A percentile compares a stretch with the other conserved stretches of the same genome.
phyloP scores from a whole-genome alignment of 2,113 vertebrate genomes.

The Brachyistius frenatus region DNA sequence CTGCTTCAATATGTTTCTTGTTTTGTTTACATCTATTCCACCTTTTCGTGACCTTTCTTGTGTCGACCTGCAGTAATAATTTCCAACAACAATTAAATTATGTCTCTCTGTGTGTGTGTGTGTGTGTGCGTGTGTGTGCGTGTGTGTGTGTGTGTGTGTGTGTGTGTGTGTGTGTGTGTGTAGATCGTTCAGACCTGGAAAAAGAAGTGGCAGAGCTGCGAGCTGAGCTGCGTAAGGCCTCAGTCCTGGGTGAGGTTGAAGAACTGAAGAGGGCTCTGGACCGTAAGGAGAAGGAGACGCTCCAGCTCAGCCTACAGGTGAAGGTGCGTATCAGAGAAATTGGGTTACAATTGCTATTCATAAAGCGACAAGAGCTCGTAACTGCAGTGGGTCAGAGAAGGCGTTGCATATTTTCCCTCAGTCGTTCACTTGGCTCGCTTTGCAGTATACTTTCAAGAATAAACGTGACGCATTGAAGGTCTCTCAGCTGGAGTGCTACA shows the following conservation, averaged over 20 bases:
- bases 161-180: background rate
- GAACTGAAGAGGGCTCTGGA: constrained; percentile 88
- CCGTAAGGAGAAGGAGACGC: constrained; percentile 88
- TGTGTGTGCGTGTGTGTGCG: background rate
- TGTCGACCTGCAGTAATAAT: too few relatives aligned
- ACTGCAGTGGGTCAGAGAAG: too few relatives aligned
- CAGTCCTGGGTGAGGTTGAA: constrained; percentile 86
- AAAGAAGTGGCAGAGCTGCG: constrained; percentile 88
- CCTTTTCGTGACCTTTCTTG: too few relatives aligned
- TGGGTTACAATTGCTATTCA: too few relatives aligned
- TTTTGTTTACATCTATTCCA: too few relatives aligned
- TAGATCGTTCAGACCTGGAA: constrained; percentile 86
- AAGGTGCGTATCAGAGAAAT: constrained; percentile 82
- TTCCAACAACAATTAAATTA: background rate
- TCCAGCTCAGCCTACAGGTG: constrained; percentile 85
- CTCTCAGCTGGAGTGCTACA: constrained; percentile 10
- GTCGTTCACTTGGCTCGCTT: too few relatives aligned
- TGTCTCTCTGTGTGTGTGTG: too few relatives aligned
- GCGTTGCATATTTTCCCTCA: too few relatives aligned
- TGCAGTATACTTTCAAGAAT: background rate
- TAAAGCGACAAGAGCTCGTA: too few relatives aligned
- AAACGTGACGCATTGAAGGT: constrained; percentile 2
- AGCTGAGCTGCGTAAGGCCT: constrained; percentile 82
- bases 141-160: too few relatives aligned
- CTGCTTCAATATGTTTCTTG: constrained; percentile 15